Base-by-base conservation (phyloP, 2,113 vertebrate genomes). In the Aegotheles bennettii region DNA sequence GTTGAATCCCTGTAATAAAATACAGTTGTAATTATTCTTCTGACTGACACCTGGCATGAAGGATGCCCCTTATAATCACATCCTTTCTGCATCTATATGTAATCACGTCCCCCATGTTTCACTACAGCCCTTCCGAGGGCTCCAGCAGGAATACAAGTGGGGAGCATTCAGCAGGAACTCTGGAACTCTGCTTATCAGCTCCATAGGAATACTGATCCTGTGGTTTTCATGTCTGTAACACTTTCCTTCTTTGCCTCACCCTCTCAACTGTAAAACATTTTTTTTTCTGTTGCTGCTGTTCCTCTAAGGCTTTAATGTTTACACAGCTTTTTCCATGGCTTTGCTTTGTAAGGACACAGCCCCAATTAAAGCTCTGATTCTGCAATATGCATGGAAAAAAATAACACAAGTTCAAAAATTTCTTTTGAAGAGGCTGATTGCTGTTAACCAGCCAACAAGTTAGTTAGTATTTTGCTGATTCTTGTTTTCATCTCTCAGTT, bases 341-440 rank as follows among this genome's bases (percentile, higher is more conserved):
- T 95, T 96, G 95, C 96, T 97, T 97, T 96, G 91, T 97, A 97
- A 97, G 89, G 91, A 97, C 97, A 95, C 86, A 97, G 96, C 93
- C 93, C 83, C 96, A 98, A 97, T 98, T 97, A 98, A 97, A 98
- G 94, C 84, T 98, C 95, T 90, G 91, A 96, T 97, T 97, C 96
- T 95, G 94, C 56, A 85, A 95, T 95, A 97, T 97, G 95, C 71
- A 74, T 50, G 74, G 86, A 94, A 89, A 76, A 90, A 87, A 96
- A 93, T 70, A 96, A 95, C 93, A 95, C 79, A 53, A 96, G 94
- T 96, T 98, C 96, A 98, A 97, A 97, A 95, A 97, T 96, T 95
- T 96, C 96, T 97, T 98, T 98, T 98, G 97, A 98, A 98, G 97
- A 97, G 83, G 48, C 60, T 97, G 97, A 97, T 97, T 95, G 96